phyloP scores from a whole-genome alignment of 2,888 invertebrate genomes.

The Oxystoma pomonae region DNA sequence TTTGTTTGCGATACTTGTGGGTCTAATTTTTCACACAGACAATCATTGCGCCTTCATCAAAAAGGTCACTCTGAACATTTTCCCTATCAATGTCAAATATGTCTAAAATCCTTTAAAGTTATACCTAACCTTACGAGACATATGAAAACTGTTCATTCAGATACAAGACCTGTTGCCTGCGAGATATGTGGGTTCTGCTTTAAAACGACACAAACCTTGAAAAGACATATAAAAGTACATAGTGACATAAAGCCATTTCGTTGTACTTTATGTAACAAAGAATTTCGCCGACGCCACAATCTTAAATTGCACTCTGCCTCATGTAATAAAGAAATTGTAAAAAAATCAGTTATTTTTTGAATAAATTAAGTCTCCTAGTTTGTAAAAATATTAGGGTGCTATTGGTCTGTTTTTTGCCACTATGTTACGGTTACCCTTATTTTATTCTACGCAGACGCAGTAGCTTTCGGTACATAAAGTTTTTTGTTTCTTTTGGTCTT shows the following conservation, averaged over 20 bases:
- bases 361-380: no score
- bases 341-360: no score
- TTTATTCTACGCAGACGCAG: no score
- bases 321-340: no score
- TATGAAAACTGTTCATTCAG: slow-evolving; percentile 36
- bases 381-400: no score
- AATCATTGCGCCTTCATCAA: slow-evolving; percentile 31
- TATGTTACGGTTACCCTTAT: no score
- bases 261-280: slow-evolving; percentile 36
- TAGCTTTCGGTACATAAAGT: no score
- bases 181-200: slow-evolving; percentile 33
- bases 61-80: slow-evolving; percentile 32
- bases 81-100: slow-evolving; percentile 32
- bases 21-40: slow-evolving; percentile 36
- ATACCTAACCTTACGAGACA: slow-evolving; percentile 35
- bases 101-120: slow-evolving; percentile 32
- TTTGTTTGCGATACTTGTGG: slow-evolving; percentile 37
- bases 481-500: no score
- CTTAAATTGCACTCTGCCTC: slow-evolving; percentile 31
- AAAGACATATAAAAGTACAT: slow-evolving; percentile 37
- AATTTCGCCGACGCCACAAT: slow-evolving; percentile 32
- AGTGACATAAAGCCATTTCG: slow-evolving; percentile 33
- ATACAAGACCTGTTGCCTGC: slow-evolving; percentile 38
- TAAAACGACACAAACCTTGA: slow-evolving; percentile 25
- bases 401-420: no score